A percentile compares a stretch with the other conserved stretches of the same genome.
Conservation (phyloP, 2,797 vertebrate species). For the Enteromius trimaculatus region DNA sequence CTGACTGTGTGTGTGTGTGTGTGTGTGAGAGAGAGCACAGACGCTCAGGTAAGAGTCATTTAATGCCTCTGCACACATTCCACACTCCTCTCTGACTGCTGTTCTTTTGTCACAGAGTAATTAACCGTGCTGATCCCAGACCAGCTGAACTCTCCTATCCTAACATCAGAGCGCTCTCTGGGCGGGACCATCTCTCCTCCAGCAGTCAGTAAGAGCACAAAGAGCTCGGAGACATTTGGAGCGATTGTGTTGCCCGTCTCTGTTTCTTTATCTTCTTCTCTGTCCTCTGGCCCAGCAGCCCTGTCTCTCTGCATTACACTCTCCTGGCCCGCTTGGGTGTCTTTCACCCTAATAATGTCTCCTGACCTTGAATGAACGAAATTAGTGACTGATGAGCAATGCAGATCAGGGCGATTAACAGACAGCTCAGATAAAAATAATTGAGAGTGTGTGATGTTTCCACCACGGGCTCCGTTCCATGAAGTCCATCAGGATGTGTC, state of each 20-base stretch:
- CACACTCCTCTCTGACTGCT: constrained; percentile 6
- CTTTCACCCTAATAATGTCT: constrained; percentile 36
- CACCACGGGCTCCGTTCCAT: constrained; percentile 17
- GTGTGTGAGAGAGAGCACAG: constrained; percentile 37
- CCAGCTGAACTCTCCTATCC: not conserved
- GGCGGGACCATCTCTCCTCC: not conserved
- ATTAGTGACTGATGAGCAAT: constrained; percentile 50
- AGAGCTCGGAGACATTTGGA: not conserved
- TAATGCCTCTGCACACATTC: constrained; percentile 26
- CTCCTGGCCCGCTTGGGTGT: not conserved
- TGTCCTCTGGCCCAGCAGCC: not conserved
- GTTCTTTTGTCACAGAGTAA: not conserved
- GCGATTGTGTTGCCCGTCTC: not conserved
- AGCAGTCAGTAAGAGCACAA: constrained; percentile 8
- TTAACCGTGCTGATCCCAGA: constrained; percentile 13
- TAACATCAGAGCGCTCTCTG: not conserved
- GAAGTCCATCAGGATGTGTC: constrained; percentile 4
- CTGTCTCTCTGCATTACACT: constrained; percentile 46
- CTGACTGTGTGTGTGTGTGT: constrained; percentile 20
- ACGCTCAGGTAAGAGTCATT: constrained; percentile 45
- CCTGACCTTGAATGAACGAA: constrained; percentile 55
- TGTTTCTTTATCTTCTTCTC: not conserved
- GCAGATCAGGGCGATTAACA: constrained; percentile 48
- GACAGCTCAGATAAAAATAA: constrained; percentile 32
- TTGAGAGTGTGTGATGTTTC: constrained; percentile 13